These are phyloP conservation scores for Epistrophe grossulariae DNA, from an alignment of 2,888 invertebrate genomes.

Conservation along the genomic window DNA sequence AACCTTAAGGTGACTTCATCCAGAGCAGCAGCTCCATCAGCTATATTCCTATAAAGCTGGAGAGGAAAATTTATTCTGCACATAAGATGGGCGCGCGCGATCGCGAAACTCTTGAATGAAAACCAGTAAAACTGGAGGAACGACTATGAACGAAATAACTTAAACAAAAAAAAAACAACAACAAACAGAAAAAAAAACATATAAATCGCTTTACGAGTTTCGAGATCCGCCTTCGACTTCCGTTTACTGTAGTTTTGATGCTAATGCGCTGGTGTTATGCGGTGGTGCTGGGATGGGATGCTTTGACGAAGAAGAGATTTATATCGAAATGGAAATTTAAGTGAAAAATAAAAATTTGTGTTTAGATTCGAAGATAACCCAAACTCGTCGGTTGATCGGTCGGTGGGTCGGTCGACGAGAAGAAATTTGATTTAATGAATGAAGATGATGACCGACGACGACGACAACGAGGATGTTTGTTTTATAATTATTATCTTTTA, in stretches of 20 bases:
- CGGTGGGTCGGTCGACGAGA: conserved; percentile 8
- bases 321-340: conserved; percentile 51
- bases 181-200: background rate
- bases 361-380: conserved; percentile 37
- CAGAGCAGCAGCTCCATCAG: background rate
- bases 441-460: conserved; percentile 9
- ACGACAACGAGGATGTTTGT: conserved; percentile 24
- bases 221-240: conserved; percentile 81
- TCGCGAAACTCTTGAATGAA: conserved; percentile 54
- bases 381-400: background rate
- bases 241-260: conserved; percentile 77
- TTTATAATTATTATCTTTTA: conserved; percentile 8
- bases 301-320: conserved; percentile 17
- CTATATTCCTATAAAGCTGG: background rate
- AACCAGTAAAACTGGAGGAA: conserved; percentile 65
- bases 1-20: conserved; percentile 48
- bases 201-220: conserved; percentile 76
- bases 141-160: conserved; percentile 3
- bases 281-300: background rate
- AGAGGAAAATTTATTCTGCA: conserved; percentile 52
- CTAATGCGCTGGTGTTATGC: conserved; percentile 46
- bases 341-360: conserved; percentile 32
- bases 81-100: conserved; percentile 45
- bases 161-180: no score
- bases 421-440: conserved; percentile 28